phyloP scores from a whole-genome alignment of 1,140 invertebrate genomes.

The Rhagoletis zephyria region DNA sequence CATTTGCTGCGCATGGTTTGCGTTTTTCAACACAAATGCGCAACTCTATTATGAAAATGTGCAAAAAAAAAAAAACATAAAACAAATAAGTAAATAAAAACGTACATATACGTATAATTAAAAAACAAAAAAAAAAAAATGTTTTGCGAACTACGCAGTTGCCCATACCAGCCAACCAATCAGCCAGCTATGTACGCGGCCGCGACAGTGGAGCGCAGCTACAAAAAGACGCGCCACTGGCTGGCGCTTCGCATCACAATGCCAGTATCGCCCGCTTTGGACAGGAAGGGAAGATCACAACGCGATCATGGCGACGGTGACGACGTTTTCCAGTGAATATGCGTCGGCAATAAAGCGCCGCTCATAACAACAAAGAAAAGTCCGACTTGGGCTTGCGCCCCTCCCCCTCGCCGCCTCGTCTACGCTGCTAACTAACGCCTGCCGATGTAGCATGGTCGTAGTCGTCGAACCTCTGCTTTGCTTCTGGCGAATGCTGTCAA shows the following conservation, averaged over 20 bases:
- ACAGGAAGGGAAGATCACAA: not conserved
- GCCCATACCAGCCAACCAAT: not conserved
- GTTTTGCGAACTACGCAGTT: constrained; percentile 44
- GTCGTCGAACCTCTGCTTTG: too few relatives aligned
- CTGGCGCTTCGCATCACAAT: not conserved
- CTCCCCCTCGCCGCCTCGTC: not conserved
- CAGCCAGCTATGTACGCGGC: not conserved
- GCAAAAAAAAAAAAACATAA: not conserved
- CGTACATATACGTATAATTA: not conserved
- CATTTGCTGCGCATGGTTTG: not conserved
- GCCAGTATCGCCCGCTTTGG: not conserved
- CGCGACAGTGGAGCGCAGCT: not conserved
- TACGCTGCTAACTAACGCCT: too few relatives aligned
- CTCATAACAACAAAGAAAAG: constrained; percentile 24
- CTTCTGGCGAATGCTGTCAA: not conserved
- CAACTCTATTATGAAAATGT: not conserved
- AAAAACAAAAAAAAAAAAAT: constrained; percentile 4
- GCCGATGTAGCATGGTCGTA: too few relatives aligned
- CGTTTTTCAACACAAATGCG: not conserved
- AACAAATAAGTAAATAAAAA: not conserved
- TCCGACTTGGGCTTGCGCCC: not conserved
- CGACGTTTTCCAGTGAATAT: not conserved
- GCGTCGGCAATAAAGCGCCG: not conserved
- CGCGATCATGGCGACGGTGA: not conserved
- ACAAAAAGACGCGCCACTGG: not conserved